These are phyloP conservation scores for Bovichtus diacanthus DNA, from an alignment of 2,797 vertebrate genomes.

Conservation along the genomic window DNA sequence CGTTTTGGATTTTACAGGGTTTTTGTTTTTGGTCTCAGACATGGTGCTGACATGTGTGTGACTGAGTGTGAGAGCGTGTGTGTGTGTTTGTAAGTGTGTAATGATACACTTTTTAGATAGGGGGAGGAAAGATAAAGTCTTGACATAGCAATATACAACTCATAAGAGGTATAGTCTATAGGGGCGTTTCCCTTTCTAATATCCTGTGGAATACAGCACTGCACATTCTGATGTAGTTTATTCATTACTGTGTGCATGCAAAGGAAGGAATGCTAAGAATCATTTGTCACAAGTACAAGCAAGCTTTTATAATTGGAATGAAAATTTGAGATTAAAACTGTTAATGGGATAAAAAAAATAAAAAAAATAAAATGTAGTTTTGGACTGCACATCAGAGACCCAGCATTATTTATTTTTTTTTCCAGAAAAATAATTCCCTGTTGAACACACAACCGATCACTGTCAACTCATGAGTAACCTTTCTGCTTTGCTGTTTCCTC, in stretches of 20 bases:
- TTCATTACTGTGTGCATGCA: not conserved
- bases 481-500: constrained; percentile 17
- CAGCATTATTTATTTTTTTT: constrained; percentile 17
- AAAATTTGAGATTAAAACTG: constrained; percentile 14
- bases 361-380: no score
- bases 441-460: constrained; percentile 21
- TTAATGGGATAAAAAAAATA: no score
- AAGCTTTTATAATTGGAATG: constrained; percentile 18
- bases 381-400: constrained; percentile 27
- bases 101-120: constrained; percentile 9
- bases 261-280: not conserved
- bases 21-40: constrained; percentile 19
- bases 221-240: not conserved
- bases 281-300: not conserved
- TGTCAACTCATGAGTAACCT: constrained; percentile 25
- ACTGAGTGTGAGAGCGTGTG: not conserved
- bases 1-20: constrained; percentile 34
- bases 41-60: constrained; percentile 10
- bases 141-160: not conserved
- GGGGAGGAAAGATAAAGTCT: not conserved
- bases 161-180: not conserved
- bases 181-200: not conserved
- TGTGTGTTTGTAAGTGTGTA: constrained; percentile 1
- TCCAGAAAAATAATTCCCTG: constrained; percentile 22
- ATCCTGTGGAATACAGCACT: not conserved